phyloP scores from a whole-genome alignment of 1,140 invertebrate species.

The Pseudoatta argentina region DNA sequence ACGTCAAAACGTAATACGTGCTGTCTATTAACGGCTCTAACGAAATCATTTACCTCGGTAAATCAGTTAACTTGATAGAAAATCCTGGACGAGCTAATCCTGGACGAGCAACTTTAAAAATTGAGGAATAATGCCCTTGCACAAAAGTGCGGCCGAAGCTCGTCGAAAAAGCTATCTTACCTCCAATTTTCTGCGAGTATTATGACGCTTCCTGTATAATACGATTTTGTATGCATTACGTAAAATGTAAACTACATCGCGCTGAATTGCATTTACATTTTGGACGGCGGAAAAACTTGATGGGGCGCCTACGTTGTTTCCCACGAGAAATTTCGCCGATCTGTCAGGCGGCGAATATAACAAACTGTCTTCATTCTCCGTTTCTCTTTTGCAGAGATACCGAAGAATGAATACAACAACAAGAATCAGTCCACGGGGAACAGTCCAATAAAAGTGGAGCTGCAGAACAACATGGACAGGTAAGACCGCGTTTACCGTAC shows the following conservation, averaged over 20 bases:
- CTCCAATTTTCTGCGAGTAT: slow-evolving; percentile 28
- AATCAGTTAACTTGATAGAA: slow-evolving; percentile 38
- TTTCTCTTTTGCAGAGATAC: slow-evolving; percentile 89
- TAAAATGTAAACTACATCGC: slow-evolving; percentile 50
- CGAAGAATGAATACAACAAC: slow-evolving; percentile 96
- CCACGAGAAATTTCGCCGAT: slow-evolving; percentile 71
- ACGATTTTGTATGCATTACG: slow-evolving; percentile 61
- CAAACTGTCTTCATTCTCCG: slow-evolving; percentile 62
- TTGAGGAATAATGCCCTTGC: neutral
- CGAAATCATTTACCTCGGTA: slow-evolving; percentile 38
- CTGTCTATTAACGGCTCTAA: slow-evolving; percentile 47
- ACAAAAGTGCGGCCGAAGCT: neutral
- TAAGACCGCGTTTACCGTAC: slow-evolving; percentile 80
- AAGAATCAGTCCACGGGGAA: slow-evolving; percentile 94
- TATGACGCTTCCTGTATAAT: slow-evolving; percentile 37
- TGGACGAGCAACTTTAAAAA: neutral
- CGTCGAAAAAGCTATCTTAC: slow-evolving; percentile 22
- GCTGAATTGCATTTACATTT: slow-evolving; percentile 57
- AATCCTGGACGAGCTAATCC: slow-evolving; percentile 12
- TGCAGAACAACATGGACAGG: slow-evolving; percentile 91
- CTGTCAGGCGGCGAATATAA: slow-evolving; percentile 62
- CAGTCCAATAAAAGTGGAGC: slow-evolving; percentile 91
- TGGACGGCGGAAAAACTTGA: slow-evolving; percentile 34
- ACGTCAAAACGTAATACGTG: slow-evolving; percentile 17
- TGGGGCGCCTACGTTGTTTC: slow-evolving; percentile 53